Percentiles rank a stretch among this genome's conserved stretches.
Evolutionary conservation across 2,888 invertebrate species (phyloP).

Genomic region (Polymixis flavicincta): DNA sequence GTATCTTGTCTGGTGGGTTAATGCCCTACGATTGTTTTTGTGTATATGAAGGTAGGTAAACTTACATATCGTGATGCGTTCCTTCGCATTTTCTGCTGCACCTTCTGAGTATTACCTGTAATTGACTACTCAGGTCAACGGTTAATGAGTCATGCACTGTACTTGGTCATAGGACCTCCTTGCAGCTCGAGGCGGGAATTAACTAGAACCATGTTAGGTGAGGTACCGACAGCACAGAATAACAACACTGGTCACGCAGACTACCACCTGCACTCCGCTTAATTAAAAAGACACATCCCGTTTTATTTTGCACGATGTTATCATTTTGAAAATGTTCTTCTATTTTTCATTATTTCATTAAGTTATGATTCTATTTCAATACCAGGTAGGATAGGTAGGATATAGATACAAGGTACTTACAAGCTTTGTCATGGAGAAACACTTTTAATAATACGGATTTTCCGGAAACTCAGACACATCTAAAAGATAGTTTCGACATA

Average conservation of each 20-base stretch:
- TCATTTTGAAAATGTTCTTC: constrained; percentile 1
- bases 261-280: constrained; percentile 40
- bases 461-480: not conserved
- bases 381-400: too few relatives aligned
- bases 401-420: too few relatives aligned
- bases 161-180: constrained; percentile 55
- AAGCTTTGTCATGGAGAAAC: too few relatives aligned
- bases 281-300: constrained; percentile 32
- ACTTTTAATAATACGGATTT: too few relatives aligned
- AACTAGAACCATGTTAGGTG: constrained; percentile 53
- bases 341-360: too few relatives aligned
- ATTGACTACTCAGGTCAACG: constrained; percentile 12
- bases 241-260: constrained; percentile 36
- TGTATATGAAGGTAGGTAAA: not conserved
- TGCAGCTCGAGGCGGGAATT: constrained; percentile 45
- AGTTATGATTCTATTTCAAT: too few relatives aligned
- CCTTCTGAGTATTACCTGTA: constrained; percentile 14
- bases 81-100: not conserved
- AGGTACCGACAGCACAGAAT: constrained; percentile 31
- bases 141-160: constrained; percentile 57
- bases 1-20: not conserved
- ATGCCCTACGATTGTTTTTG: not conserved
- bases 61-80: not conserved
- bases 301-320: constrained; percentile 14
- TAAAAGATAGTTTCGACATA: not conserved